Evolutionary conservation across 2,113 vertebrate species (phyloP), one percentile per base, ranked within the genome.

Genomic region (Syngnathus floridae): DNA sequence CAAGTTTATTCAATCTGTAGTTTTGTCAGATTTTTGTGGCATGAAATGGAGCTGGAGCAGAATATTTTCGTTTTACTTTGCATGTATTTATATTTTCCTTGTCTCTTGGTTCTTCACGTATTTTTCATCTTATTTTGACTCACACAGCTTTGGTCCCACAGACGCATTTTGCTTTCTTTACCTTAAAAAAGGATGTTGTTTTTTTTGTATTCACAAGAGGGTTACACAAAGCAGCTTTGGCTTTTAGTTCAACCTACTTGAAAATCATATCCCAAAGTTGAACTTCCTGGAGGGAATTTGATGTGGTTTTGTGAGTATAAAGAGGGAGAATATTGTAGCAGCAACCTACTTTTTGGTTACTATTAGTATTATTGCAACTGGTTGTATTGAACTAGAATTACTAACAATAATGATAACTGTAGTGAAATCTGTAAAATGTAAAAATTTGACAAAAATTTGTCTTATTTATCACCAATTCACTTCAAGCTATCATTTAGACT

Each of bases 101-200:
- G 59, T 40, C 1, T 74, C 65, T 75, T 46, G 59, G 65, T 60
- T 78, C 59, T 72, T 54, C 31, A 67, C 76, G 41, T 82, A 35
- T 62, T 35, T 67, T 56, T 64, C 26, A 74, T 72, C 77, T 61
- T 36, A 77, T 84, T 66, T 67, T 62, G 76, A 69, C 61, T 87
- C 80, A 69, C 71, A 49, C 62, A 79, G 73, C 69, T 58, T 48
- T 16, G 59, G 60, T 60, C 16, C 19, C 72, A 74, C 81, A 77
- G 80, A 80, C 79, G 73, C 66, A 68, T 83, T 75, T 31, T 67
- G 60, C 57, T 54, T 65, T 75, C 60, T 75, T 69, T 69, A 65
- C 76, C 74, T 49, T 82, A 79, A 82, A 79, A 87, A 87, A 78
- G 71, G 83, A 79, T 81, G 76, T 73, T 71, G 73, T 66, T 81